Conservation (phyloP, 2,113 vertebrate genomes). For the Thermophis baileyi region DNA sequence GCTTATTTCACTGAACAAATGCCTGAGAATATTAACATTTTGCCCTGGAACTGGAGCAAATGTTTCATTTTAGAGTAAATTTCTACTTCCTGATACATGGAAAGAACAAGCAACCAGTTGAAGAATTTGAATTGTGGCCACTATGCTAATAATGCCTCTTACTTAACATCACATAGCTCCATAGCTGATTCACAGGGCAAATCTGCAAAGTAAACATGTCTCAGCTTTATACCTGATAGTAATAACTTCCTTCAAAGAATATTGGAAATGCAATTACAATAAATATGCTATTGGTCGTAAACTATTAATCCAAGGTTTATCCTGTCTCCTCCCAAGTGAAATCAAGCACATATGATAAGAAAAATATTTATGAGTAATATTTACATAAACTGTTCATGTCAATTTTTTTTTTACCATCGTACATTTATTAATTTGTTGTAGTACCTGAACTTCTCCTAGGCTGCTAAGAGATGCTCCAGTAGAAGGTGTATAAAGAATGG, state of each 20-base stretch:
- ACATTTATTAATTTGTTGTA: not conserved
- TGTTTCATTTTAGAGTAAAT: not conserved
- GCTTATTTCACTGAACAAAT: constrained; percentile 4
- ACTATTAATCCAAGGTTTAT: not conserved
- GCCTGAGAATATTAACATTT: constrained; percentile 2
- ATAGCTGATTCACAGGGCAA: not conserved
- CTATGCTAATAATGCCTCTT: not conserved
- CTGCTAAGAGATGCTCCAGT: not conserved
- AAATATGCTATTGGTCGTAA: not conserved
- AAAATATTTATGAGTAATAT: not conserved
- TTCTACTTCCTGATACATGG: not conserved
- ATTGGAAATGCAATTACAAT: not conserved
- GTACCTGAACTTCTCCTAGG: not conserved
- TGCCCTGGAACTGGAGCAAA: not conserved
- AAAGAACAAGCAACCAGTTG: not conserved
- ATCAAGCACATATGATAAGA: not conserved
- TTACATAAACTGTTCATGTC: not conserved
- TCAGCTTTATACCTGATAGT: not conserved
- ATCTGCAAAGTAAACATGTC: not conserved
- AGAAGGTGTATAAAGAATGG: not conserved
- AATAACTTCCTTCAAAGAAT: not conserved
- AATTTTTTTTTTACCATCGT: not conserved
- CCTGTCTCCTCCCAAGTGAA: not conserved
- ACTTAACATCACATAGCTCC: not conserved
- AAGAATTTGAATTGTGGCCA: not conserved